These are phyloP conservation scores for Antechinus stuartii DNA, from an alignment of 2,113 vertebrate genomes.

Conservation along the genomic window DNA sequence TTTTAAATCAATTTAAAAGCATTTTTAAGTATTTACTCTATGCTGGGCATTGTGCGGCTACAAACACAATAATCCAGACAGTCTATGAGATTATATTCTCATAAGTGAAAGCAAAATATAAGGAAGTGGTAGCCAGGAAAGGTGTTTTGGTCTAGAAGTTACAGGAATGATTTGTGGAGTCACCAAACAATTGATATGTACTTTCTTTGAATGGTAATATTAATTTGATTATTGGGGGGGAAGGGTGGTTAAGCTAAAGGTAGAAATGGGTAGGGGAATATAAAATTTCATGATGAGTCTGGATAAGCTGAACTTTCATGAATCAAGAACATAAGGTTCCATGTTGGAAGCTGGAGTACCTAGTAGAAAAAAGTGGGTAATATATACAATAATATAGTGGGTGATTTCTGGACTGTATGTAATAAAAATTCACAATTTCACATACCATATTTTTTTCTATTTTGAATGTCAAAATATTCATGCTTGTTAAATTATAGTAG, in stretches of 20 bases:
- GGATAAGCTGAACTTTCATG: background rate
- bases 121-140: background rate
- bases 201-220: background rate
- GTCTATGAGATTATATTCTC: background rate
- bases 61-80: background rate
- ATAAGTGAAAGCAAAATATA: background rate
- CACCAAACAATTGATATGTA: background rate
- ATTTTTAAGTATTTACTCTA: background rate
- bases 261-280: background rate
- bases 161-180: background rate
- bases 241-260: background rate
- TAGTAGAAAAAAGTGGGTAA: background rate
- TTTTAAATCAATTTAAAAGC: background rate
- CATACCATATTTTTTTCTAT: background rate
- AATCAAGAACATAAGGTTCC: background rate
- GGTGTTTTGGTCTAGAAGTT: background rate
- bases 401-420: background rate
- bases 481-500: background rate
- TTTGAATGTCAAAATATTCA: background rate
- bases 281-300: background rate
- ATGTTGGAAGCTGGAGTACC: background rate
- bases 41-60: background rate
- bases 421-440: background rate
- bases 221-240: no score
- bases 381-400: background rate